A percentile compares a stretch with the other conserved stretches of the same genome.
These are phyloP conservation scores for Anarhynchus alexandrinus DNA, from an alignment of 2,113 vertebrate species.

Conservation along the genomic window DNA sequence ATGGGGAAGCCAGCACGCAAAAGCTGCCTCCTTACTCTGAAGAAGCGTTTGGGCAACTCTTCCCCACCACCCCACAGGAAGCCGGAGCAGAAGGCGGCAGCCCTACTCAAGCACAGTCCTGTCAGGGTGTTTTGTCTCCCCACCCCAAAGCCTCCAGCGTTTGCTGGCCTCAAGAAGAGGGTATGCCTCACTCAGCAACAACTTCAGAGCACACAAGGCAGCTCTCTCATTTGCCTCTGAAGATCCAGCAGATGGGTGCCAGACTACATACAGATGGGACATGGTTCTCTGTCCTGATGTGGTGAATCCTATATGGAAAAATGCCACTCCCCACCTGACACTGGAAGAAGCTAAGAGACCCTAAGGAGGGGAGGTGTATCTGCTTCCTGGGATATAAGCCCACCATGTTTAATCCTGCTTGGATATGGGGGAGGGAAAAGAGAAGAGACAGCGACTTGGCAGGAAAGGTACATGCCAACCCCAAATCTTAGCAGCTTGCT, in stretches of 20 bases:
- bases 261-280: background rate
- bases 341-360: background rate
- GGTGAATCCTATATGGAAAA: background rate
- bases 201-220: background rate
- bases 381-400: background rate
- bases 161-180: background rate
- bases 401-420: background rate
- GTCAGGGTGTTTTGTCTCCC: background rate
- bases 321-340: background rate
- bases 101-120: background rate
- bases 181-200: background rate
- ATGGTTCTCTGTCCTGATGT: background rate
- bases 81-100: background rate
- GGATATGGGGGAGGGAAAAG: background rate
- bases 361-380: background rate
- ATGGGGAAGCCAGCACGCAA: background rate
- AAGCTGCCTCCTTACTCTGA: background rate
- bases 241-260: background rate
- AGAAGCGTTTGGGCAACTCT: background rate
- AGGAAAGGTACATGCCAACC: slow-evolving; percentile 24
- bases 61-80: background rate
- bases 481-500: slow-evolving; percentile 42
- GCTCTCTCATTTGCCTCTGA: background rate
- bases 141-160: background rate
- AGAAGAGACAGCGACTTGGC: slow-evolving; percentile 11